These are phyloP conservation scores for Cancer borealis DNA, from an alignment of 2,888 invertebrate species.

Conservation along the genomic window DNA sequence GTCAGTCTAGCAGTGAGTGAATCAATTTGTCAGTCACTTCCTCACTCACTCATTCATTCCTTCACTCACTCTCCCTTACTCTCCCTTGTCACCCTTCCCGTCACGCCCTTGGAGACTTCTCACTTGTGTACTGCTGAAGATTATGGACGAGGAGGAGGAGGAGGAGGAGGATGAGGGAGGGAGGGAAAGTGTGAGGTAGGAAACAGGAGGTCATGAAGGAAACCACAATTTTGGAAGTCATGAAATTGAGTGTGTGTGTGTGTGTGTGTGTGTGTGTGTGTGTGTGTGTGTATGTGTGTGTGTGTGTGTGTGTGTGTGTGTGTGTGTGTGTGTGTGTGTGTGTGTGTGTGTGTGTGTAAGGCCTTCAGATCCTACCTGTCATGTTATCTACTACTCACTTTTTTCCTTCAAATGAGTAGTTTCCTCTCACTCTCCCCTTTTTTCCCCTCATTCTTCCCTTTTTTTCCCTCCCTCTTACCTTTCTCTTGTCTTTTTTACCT, in stretches of 20 bases:
- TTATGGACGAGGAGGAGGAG: no score
- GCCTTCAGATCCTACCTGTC: neutral
- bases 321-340: slow-evolving; percentile 16
- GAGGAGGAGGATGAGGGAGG: neutral
- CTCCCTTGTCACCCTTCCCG: no score
- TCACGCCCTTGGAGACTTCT: no score
- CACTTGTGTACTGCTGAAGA: no score
- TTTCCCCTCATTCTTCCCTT: neutral
- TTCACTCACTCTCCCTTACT: no score
- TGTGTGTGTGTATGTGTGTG: slow-evolving; percentile 20
- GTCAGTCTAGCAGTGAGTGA: no score
- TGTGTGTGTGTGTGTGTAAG: neutral
- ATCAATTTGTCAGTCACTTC: no score
- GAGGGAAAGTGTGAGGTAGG: neutral
- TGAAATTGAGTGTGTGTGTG: neutral
- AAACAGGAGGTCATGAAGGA: neutral
- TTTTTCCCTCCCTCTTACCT: no score
- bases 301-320: neutral
- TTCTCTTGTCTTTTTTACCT: neutral
- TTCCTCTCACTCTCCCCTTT: neutral
- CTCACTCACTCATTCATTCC: no score
- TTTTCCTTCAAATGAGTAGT: no score
- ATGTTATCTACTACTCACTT: neutral
- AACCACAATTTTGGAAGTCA: neutral
- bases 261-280: slow-evolving; percentile 20